Conservation (phyloP, 2,113 vertebrate species). For the Australoheros scitulus region DNA sequence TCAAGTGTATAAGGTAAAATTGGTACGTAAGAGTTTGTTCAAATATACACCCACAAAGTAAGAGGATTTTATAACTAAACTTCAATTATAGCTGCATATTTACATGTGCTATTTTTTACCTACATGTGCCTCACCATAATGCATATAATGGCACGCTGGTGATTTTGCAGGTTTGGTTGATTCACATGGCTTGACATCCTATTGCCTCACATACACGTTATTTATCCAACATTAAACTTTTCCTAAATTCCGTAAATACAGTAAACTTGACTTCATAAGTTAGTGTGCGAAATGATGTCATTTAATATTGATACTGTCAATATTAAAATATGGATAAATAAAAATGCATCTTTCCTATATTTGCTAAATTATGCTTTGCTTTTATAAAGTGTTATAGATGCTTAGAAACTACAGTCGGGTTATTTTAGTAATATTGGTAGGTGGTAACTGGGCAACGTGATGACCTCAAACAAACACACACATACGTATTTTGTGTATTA, state of each 20-base stretch:
- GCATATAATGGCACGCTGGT: background rate
- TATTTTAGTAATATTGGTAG: accelerated
- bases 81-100: background rate
- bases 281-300: background rate
- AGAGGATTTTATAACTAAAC: background rate
- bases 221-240: background rate
- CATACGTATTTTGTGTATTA: too few species aligned
- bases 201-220: background rate
- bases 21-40: background rate
- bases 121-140: accelerated
- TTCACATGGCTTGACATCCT: background rate
- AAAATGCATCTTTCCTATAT: accelerated
- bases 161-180: background rate
- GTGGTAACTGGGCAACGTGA: background rate
- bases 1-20: background rate
- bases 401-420: background rate
- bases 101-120: background rate
- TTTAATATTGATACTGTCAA: background rate
- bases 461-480: too few species aligned
- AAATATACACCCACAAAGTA: background rate
- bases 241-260: background rate
- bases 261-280: background rate
- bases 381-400: background rate
- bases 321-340: background rate
- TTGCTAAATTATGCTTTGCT: background rate